phyloP scores from a whole-genome alignment of 2,797 vertebrate species.

The Megalops cyprinoides region DNA sequence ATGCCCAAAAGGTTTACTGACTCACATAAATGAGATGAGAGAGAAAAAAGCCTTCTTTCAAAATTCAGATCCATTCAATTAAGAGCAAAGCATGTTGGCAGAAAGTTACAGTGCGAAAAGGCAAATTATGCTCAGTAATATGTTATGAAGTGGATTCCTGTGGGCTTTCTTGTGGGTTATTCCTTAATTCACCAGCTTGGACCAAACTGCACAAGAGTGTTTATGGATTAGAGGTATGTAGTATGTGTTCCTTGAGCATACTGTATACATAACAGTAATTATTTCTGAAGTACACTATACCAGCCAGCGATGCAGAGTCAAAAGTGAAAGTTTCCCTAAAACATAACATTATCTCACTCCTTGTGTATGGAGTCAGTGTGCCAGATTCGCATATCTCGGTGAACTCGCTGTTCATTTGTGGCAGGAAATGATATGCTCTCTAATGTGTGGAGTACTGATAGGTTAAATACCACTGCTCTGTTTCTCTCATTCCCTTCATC shows the following conservation, averaged over 20 bases:
- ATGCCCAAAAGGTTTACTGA: neutral
- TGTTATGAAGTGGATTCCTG: neutral
- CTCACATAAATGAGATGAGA: neutral
- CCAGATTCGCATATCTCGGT: neutral
- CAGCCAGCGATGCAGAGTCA: neutral
- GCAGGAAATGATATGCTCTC: neutral
- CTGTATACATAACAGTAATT: neutral
- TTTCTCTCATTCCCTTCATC: neutral
- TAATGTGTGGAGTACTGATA: neutral
- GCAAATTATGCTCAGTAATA: neutral
- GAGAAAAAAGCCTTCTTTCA: constrained; percentile 50
- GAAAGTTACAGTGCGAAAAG: neutral
- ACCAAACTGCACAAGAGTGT: neutral
- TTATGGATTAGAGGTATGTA: neutral
- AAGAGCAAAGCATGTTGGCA: constrained; percentile 57
- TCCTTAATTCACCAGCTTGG: neutral
- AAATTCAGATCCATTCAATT: constrained; percentile 3
- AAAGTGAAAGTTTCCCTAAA: neutral
- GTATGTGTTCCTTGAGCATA: neutral
- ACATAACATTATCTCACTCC: neutral
- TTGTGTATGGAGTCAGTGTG: neutral
- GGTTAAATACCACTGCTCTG: neutral
- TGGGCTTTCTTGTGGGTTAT: neutral
- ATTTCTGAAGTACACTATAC: no score
- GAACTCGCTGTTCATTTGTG: neutral